Evolutionary conservation across 2,797 vertebrate genomes (phyloP).

Genomic region (Todus mexicanus): DNA sequence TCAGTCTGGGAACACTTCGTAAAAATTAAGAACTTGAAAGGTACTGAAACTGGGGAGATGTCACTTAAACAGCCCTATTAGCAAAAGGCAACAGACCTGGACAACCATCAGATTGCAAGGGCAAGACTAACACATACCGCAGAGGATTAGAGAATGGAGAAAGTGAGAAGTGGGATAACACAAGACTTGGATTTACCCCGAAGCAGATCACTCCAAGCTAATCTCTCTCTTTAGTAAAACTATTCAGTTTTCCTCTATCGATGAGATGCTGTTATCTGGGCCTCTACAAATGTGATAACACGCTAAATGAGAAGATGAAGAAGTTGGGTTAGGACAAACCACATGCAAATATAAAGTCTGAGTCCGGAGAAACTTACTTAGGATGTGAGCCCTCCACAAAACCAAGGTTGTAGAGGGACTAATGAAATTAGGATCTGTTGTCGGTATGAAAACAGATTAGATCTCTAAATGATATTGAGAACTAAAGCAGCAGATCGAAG

Average conservation of each 20-base stretch:
- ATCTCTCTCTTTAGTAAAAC: background rate
- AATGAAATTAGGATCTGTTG: background rate
- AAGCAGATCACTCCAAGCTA: background rate
- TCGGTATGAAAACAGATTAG: background rate
- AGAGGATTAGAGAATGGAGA: background rate
- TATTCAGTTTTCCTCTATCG: background rate
- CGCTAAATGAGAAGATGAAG: background rate
- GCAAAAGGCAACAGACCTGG: background rate
- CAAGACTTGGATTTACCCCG: background rate
- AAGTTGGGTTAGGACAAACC: background rate
- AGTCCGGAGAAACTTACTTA: background rate
- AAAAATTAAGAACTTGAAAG: background rate
- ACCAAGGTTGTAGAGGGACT: background rate
- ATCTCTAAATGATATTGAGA: background rate
- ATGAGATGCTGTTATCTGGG: background rate
- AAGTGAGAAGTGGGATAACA: conserved; percentile 11
- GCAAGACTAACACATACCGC: background rate
- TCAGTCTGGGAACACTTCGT: background rate
- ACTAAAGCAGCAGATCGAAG: background rate
- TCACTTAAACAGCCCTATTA: background rate
- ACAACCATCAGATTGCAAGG: background rate
- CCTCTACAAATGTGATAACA: background rate
- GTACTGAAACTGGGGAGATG: background rate
- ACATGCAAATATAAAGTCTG: background rate
- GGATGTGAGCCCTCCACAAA: background rate